Evolutionary conservation across 2,888 invertebrate genomes (phyloP), one percentile per base, ranked within the genome.

Genomic region (Calliopum simillimum): DNA sequence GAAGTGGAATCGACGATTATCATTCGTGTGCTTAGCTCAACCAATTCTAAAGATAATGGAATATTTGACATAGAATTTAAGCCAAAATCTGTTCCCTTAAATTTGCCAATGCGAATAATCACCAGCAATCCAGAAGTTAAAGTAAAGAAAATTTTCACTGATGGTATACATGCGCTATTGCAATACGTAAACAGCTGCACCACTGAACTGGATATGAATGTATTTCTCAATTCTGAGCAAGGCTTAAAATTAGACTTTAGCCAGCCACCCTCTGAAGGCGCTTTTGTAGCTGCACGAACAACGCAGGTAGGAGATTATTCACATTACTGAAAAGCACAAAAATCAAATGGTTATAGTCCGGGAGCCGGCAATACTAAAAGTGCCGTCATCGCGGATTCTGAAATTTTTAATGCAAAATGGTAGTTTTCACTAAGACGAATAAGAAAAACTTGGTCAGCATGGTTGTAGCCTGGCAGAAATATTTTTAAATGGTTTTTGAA

Each of bases 1-100:
- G 69, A 75, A n/a, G 16, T 80, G n/a, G 79, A 78, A 23, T 69
- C 74, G 4, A 41, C 75, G 4, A n/a, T 80, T 0, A 73, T 64
- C 2, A 72, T 79, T 16, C 75, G 72, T 44, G 63, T 78, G 14
- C 44, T 75, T 3, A 72, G 66, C 1, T 55, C 56, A 55, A 72
- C 68, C 16, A 23, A 66, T 13, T 1, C 33, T 4, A 74, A 72
- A 1, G 13, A 56, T 2, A 72, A 70, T 8, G 72, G 74, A 14
- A 73, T 71, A 5, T 75, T 73, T 46, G 69, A 68, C 47, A 71
- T 76, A 3, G 77, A 78, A 58, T 74, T 76, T 21, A 76, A 78
- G 16, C 33, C 67, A 14, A 71, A 68, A n/a, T 61, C 73, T 0
- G 68, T 68, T 47, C 73, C 77, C 6, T 41, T 74, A 2, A 64